Base-by-base conservation (phyloP, 2,113 vertebrate genomes). In the Spermophilus dauricus region DNA sequence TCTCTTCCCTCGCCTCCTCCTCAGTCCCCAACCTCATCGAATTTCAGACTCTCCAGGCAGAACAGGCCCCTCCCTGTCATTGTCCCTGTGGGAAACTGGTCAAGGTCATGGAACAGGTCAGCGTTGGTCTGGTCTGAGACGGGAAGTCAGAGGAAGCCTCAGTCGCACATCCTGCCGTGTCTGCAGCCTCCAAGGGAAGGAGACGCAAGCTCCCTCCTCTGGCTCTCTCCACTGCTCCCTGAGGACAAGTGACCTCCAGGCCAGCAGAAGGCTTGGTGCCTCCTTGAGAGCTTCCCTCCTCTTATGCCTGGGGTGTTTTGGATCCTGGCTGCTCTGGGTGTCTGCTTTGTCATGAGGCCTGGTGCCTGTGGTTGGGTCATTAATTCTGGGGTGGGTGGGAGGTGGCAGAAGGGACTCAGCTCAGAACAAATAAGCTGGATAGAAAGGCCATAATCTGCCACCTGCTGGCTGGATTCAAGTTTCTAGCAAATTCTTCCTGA, bases 391-490 rank as follows among this genome's bases (percentile, higher is more conserved):
- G 61, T 48, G 69, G 65, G 26, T 80, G 42, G 67, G 77, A 51
- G 39, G n/a, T 88, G 78, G 51, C 82, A 70, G 88, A 93, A 86
- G 42, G 63, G 58, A 76, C 80, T 32, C 48, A 65, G 42, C 51
- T 94, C 61, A 72, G 45, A 86, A 87, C 69, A 72, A 67, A 65
- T 14, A 45, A 76, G 37, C 34, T 89, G 26, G 17, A 39, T 73
- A 83, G 24, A n/a, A 96, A 96, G 92, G 86, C 95, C 53, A 63
- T 81, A 63, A 97, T 86, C 94, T 96, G 92, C 96, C 97, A 97
- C 91, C 98, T 97, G 95, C 97, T 98, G 98, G 98, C 82, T 96
- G 61, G 80, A 95, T 95, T 77, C 95, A 90, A 95, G 58, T 92
- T 94, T 87, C 89, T 34, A 70, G 94, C 67, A 96, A 89, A 81